Conservation (phyloP, 2,113 vertebrate species). For the Microtus montanus region DNA sequence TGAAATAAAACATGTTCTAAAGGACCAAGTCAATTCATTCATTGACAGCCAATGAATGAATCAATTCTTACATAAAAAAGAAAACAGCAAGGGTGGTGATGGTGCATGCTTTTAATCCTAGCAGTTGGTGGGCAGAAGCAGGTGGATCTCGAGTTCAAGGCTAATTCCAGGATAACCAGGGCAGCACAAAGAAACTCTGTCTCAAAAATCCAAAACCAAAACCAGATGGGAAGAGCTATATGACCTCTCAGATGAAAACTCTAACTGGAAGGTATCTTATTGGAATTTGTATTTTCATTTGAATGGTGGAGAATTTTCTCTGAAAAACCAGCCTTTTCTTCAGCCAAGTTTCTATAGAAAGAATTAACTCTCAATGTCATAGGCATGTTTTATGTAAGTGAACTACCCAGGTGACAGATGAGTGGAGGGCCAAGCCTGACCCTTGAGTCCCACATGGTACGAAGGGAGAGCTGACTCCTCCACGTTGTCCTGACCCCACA, state of each 20-base stretch:
- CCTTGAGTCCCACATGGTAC: background rate
- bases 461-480: background rate
- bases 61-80: background rate
- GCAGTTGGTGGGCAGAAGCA: background rate
- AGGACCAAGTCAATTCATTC: background rate
- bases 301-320: background rate
- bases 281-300: conserved; percentile 1
- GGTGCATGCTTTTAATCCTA: background rate
- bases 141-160: background rate
- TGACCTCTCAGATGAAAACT: conserved; percentile 27
- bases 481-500: background rate
- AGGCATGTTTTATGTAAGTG: background rate
- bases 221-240: background rate
- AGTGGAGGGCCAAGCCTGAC: background rate
- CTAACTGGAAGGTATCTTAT: conserved; percentile 26
- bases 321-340: background rate
- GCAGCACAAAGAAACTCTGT: background rate
- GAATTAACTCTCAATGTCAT: background rate
- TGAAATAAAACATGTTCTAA: conserved; percentile 43
- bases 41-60: background rate
- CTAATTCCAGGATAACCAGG: background rate
- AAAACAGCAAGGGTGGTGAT: background rate
- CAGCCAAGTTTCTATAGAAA: background rate
- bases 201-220: background rate
- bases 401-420: background rate